A percentile compares a stretch with the other conserved stretches of the same genome.
Evolutionary conservation across 2,888 invertebrate genomes (phyloP).

Genomic region (Dorcus parallelipipedus): DNA sequence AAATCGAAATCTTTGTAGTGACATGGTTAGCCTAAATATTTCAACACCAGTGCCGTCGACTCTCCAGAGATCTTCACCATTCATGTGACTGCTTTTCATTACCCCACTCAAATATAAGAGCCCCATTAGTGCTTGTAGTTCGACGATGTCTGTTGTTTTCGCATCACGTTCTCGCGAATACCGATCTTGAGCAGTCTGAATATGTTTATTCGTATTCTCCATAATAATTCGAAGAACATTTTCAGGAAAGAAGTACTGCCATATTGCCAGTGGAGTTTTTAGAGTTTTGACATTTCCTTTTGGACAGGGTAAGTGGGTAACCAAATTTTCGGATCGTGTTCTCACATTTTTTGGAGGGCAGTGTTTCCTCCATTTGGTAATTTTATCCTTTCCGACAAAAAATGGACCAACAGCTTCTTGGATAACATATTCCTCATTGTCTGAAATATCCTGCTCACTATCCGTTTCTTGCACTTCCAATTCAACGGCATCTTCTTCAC

Average conservation of each 20-base stretch:
- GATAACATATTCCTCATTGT: background rate
- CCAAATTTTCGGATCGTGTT: background rate
- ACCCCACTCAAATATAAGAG: conserved; percentile 5
- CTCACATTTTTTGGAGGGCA: background rate
- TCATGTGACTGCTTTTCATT: background rate
- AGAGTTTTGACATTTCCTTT: background rate
- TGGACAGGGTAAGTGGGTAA: background rate
- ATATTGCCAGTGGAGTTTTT: background rate
- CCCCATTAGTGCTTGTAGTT: conserved; percentile 5
- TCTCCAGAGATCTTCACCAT: conserved; percentile 1
- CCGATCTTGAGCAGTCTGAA: background rate
- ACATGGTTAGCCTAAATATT: conserved; percentile 4
- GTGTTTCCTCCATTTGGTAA: background rate
- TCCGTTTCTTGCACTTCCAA: background rate
- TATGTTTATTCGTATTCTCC: background rate
- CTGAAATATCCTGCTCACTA: background rate
- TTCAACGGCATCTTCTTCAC: background rate
- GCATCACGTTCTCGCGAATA: conserved; percentile 2
- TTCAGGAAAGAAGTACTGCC: background rate
- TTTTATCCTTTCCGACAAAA: background rate
- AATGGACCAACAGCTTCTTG: background rate
- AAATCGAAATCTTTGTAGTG: conserved; percentile 4
- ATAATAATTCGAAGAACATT: background rate
- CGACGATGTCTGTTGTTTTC: background rate
- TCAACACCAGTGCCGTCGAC: conserved; percentile 2